Base-by-base conservation (phyloP, 2,888 invertebrate species). In the Oxyteleia sp. region DNA sequence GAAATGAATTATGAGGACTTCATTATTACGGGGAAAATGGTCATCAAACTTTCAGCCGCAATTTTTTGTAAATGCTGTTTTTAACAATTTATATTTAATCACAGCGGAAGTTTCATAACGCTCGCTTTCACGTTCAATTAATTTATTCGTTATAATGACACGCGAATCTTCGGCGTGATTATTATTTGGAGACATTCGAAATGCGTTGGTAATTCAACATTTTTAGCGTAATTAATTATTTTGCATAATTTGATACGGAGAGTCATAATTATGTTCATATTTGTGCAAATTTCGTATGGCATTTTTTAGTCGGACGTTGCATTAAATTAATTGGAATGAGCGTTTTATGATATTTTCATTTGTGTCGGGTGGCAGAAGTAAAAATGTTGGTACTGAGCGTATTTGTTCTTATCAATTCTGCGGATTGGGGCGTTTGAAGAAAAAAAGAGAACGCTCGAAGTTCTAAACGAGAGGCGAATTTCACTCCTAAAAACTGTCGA, bases 321-420 rank as follows among this genome's bases (percentile, higher is more conserved):
- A 32, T 10, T 32, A 32, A 32, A 32, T 32, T 32, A 32, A 32
- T 10, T 32, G 32, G 1, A 32, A 8, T 8, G 7, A 32, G 23
- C 32, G 7, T 32, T 32, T 7, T 7, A 32, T 32, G 32, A 32
- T 10, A 10, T 8, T 32, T 32, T 32, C 32, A 32, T 32, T 10
- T 10, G 8, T 8, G 32, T 32, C 8, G 8, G 8, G 32, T 32
- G 8, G 3, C 32, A 10, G 8, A 32, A 32, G 8, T 32, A 32
- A 32, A 32, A 32, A 32, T 10, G 32, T 10, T 32, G 11, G 10
- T 32, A 26, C 29, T 51, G 59, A 43, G 43, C 16, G 10, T 41
- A 76, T 51, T 76, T 47, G 43, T 47, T 76, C 59, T 76, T 76
- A 66, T 76, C 66, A 76, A 57, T 51, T 15, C 20, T 38, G 7